These are phyloP conservation scores for Pagetopsis macropterus DNA, from an alignment of 2,797 vertebrate genomes.

Conservation along the genomic window DNA sequence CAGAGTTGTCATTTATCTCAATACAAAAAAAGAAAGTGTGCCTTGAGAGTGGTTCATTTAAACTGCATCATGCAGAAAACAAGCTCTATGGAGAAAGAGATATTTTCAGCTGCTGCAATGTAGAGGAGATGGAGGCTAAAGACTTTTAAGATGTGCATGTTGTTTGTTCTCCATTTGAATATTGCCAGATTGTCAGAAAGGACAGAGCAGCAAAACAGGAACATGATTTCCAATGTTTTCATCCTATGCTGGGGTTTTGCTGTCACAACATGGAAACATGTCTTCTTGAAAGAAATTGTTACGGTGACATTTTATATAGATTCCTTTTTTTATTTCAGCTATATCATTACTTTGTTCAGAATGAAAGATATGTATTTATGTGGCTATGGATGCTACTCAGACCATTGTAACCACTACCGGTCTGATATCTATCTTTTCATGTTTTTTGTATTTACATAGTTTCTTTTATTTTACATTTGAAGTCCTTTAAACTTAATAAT, in stretches of 20 bases:
- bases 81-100: slow-evolving; percentile 26
- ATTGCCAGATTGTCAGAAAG: neutral
- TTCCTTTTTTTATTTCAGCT: neutral
- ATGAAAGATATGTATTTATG: neutral
- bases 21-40: slow-evolving; percentile 54
- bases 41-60: slow-evolving; percentile 58
- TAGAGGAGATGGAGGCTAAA: no score
- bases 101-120: no score
- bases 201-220: neutral
- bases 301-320: neutral
- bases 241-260: neutral
- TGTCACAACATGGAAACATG: no score
- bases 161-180: slow-evolving; percentile 1
- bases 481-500: slow-evolving; percentile 23
- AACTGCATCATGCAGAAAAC: slow-evolving; percentile 43
- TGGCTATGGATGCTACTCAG: neutral
- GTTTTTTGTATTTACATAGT: neutral
- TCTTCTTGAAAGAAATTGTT: neutral
- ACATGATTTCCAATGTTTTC: no score
- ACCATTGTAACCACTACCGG: neutral
- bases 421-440: neutral
- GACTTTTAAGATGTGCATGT: neutral
- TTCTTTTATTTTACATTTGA: slow-evolving; percentile 5
- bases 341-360: neutral
- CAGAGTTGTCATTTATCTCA: slow-evolving; percentile 64